These are phyloP conservation scores for Anodontia alba DNA, from an alignment of 2,888 invertebrate species.

Conservation along the genomic window DNA sequence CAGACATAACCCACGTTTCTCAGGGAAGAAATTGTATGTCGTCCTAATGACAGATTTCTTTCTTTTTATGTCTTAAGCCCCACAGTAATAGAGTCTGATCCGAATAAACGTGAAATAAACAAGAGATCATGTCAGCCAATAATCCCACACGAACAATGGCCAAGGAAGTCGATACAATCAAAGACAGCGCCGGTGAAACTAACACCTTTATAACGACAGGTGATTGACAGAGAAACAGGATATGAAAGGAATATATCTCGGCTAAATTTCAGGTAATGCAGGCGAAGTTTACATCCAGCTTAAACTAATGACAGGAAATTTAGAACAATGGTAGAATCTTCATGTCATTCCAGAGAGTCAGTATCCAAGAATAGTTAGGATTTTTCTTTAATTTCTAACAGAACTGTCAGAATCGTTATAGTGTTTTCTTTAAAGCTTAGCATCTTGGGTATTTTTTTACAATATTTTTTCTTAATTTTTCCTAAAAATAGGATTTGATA, in stretches of 20 bases:
- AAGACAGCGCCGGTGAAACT: constrained; percentile 13
- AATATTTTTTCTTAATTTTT: too few species aligned
- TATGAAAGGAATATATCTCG: constrained; percentile 4
- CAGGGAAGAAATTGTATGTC: neutral
- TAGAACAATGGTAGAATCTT: neutral
- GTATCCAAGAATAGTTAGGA: neutral
- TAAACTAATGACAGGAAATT: constrained; percentile 13
- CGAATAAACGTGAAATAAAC: constrained; percentile 1
- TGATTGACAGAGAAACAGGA: constrained; percentile 36
- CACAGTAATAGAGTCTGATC: neutral
- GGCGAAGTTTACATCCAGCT: constrained; percentile 3
- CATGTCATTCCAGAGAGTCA: neutral
- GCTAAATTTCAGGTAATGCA: neutral
- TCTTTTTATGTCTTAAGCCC: neutral
- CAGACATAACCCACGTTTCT: neutral
- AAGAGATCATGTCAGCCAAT: neutral
- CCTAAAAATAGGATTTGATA: too few species aligned
- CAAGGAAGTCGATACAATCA: constrained; percentile 6
- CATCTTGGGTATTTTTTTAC: too few species aligned
- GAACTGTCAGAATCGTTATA: too few species aligned
- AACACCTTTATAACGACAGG: constrained; percentile 30
- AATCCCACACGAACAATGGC: neutral
- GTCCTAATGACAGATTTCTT: constrained; percentile 2
- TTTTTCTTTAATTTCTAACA: too few species aligned
- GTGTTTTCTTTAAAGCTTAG: too few species aligned